Conservation (phyloP, 2,888 invertebrate genomes). For the Onthophagus sagittarius region DNA sequence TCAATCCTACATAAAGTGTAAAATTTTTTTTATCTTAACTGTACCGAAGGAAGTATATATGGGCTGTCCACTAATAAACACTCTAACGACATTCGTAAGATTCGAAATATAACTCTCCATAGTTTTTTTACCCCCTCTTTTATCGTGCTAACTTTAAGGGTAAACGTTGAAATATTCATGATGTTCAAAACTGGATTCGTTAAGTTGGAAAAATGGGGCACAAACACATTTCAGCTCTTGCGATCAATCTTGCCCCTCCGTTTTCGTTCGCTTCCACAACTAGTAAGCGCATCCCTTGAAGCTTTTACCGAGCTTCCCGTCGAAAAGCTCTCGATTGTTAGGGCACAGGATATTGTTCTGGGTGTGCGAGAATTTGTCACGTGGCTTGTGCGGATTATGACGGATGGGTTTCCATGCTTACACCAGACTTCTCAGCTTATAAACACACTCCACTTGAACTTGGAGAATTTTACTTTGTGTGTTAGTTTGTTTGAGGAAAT, state of each 20-base stretch:
- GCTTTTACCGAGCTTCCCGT: background rate
- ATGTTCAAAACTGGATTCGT: constrained; percentile 1
- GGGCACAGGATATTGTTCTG: background rate
- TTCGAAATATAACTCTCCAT: no score
- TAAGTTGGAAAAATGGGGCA: constrained; percentile 9
- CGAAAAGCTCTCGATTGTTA: constrained; percentile 4
- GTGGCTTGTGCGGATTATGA: background rate
- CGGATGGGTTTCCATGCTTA: background rate
- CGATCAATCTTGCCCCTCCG: constrained; percentile 5
- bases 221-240: background rate
- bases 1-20: no score
- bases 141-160: background rate
- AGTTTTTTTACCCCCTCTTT: no score
- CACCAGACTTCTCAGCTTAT: background rate
- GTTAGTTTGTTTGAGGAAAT: no score
- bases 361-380: constrained; percentile 5
- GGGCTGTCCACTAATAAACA: no score
- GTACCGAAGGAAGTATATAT: no score
- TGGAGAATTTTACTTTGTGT: no score
- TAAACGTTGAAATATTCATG: background rate
- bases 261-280: background rate
- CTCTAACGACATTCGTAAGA: no score
- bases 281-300: background rate
- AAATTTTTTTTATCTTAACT: no score
- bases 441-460: background rate